Base-by-base conservation (phyloP, 2,113 vertebrate genomes). In the Melanostigma gelatinosum region DNA sequence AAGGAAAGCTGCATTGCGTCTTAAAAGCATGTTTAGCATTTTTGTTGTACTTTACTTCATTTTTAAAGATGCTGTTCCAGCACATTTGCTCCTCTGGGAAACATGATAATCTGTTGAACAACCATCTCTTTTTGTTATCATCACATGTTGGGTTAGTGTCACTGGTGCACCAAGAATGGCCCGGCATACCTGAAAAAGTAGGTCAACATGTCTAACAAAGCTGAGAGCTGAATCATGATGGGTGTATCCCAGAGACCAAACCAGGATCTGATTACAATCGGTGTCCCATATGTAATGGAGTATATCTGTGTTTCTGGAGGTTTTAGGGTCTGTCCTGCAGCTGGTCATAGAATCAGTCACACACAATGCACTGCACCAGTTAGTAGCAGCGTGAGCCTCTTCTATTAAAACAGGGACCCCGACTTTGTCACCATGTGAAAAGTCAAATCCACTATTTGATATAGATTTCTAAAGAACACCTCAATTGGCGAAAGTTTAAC, bases 1-100 rank as follows among this genome's bases (percentile, higher is more conserved):
- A 32, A 69, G 36, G 11, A 87, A 61, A 44, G 48, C 16, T 55
- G 48, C 57, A 24, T 36, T 64, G 27, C 61, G 61, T 44, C 42
- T 65, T 46, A 32, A 3, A 58, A 34, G 11, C n/a, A 61, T 75
- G 58, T 50, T 64, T 40, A 34, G 5, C 22, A 4, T 48, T 27
- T 40, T 27, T 55, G 20, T 36, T 64, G 42, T 27, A 50, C 48
- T 50, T n/a, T 62, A 61, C 62, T 57, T n/a, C 0, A 8, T 69
- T 52, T 36, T 8, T n/a, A 42, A 74, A 72, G 52, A 67, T 3
- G 20, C 52, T 63, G 11, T 38, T 50, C 27, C 20, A 18, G 29
- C 50, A 8, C 12, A 38, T 57, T 3, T 18, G 64, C 18, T 27
- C 27, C 4, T 24, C 10, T 48, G 38, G 40, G 50, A 48, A 57